Conservation (phyloP, 1,140 invertebrate genomes). For the Drosophila subobscura region DNA sequence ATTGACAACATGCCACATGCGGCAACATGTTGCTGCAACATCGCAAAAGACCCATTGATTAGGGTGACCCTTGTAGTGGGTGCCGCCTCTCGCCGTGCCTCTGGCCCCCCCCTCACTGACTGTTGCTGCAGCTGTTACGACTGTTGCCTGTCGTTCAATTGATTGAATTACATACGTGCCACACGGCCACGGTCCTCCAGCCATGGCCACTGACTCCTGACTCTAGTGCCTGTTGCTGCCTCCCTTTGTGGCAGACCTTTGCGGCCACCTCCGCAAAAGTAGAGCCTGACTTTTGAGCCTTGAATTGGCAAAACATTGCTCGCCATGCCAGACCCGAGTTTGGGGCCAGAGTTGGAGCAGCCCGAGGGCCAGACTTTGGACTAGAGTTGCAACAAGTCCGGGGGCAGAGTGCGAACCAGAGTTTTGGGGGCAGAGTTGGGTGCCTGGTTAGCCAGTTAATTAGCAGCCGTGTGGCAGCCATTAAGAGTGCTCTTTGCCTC, state of each 20-base stretch:
- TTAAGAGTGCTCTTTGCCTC: not conserved
- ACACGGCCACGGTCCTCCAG: not conserved
- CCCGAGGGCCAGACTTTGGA: no score
- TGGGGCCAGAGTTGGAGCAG: no score
- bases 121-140: slow-evolving; percentile 37
- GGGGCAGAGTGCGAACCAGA: slow-evolving; percentile 18
- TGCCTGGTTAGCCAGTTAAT: slow-evolving; percentile 73
- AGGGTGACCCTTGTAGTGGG: slow-evolving; percentile 78
- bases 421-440: slow-evolving; percentile 21
- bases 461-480: slow-evolving; percentile 53
- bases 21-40: slow-evolving; percentile 61
- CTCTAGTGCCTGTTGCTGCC: slow-evolving; percentile 3
- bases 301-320: slow-evolving; percentile 41
- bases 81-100: slow-evolving; percentile 49
- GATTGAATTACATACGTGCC: slow-evolving; percentile 76
- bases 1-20: slow-evolving; percentile 44
- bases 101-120: slow-evolving; percentile 73
- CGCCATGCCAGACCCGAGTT: slow-evolving; percentile 35
- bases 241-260: slow-evolving; percentile 44
- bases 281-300: slow-evolving; percentile 48
- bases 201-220: not conserved
- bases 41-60: slow-evolving; percentile 67
- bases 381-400: no score
- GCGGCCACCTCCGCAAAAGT: slow-evolving; percentile 61
- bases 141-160: slow-evolving; percentile 53